Evolutionary conservation across 2,797 vertebrate genomes (phyloP).

Genomic region (Lepilemur septentrionalis): DNA sequence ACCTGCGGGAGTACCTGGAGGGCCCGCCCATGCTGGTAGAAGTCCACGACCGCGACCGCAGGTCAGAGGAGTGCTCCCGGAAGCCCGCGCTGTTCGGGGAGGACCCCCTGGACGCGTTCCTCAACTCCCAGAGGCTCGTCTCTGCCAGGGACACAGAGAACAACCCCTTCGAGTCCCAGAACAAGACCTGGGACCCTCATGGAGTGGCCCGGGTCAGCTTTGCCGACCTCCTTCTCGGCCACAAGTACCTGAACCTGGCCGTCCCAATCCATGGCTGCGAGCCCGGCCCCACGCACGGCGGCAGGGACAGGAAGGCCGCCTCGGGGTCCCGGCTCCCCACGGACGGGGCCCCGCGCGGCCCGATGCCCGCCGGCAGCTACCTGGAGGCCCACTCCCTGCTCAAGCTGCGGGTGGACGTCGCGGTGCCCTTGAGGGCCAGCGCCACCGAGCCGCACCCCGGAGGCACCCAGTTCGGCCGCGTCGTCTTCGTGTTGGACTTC

Average conservation of each 20-base stretch:
- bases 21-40: conserved; percentile 90
- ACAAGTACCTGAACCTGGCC: conserved; percentile 81
- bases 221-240: conserved; percentile 85
- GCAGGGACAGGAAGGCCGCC: background rate
- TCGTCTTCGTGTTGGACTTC: conserved; percentile 86
- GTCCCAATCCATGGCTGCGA: conserved; percentile 85
- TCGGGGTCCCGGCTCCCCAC: background rate
- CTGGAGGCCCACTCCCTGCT: conserved; percentile 85
- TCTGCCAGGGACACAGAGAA: conserved; percentile 42
- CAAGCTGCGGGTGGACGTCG: conserved; percentile 88
- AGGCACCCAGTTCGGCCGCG: conserved; percentile 82
- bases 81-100: conserved; percentile 78
- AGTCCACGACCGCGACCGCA: conserved; percentile 91
- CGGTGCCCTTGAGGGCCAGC: conserved; percentile 75
- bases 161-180: conserved; percentile 58
- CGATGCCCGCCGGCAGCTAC: conserved; percentile 85
- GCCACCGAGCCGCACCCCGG: background rate
- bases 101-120: conserved; percentile 70
- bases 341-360: background rate
- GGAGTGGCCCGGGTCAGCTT: conserved; percentile 87
- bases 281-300: background rate
- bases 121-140: conserved; percentile 65
- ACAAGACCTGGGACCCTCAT: conserved; percentile 74
- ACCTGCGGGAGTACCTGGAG: conserved; percentile 85
- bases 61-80: conserved; percentile 47